Evolutionary conservation across 2,888 invertebrate species (phyloP).

Genomic region (Zhengitettix transpicula): DNA sequence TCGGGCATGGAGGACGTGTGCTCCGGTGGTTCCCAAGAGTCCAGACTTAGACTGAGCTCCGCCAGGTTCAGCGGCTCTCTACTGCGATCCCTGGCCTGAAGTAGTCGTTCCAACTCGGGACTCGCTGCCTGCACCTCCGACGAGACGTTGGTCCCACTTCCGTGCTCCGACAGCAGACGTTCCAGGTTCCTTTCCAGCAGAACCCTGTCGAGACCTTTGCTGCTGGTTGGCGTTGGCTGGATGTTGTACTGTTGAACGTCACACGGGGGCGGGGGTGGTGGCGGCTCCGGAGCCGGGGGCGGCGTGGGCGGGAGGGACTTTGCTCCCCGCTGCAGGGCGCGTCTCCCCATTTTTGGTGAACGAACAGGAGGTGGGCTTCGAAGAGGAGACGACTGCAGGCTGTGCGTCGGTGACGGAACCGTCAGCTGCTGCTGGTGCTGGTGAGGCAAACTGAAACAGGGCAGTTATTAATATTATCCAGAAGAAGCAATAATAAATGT

Average conservation of each 20-base stretch:
- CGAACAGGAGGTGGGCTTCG: slow-evolving; percentile 28
- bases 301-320: slow-evolving; percentile 15
- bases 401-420: neutral
- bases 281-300: slow-evolving; percentile 18
- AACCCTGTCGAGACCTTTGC: slow-evolving; percentile 43
- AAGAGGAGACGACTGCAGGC: neutral
- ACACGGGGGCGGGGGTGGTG: slow-evolving; percentile 24
- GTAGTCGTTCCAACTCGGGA: slow-evolving; percentile 29
- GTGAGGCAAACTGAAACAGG: too few relatives aligned
- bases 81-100: slow-evolving; percentile 37
- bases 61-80: slow-evolving; percentile 39
- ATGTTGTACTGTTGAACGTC: slow-evolving; percentile 15
- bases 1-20: slow-evolving; percentile 38
- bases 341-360: slow-evolving; percentile 37
- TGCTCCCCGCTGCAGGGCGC: slow-evolving; percentile 30
- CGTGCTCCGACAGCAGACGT: slow-evolving; percentile 32
- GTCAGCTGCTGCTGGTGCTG: neutral
- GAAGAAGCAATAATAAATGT: too few relatives aligned
- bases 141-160: slow-evolving; percentile 11
- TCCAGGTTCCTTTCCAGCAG: slow-evolving; percentile 51
- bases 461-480: too few relatives aligned
- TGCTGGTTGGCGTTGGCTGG: neutral
- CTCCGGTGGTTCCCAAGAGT: slow-evolving; percentile 29
- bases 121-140: slow-evolving; percentile 13
- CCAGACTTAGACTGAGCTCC: slow-evolving; percentile 34